Evolutionary conservation across 2,888 invertebrate species (phyloP).

Genomic region (Diadromus collaris): DNA sequence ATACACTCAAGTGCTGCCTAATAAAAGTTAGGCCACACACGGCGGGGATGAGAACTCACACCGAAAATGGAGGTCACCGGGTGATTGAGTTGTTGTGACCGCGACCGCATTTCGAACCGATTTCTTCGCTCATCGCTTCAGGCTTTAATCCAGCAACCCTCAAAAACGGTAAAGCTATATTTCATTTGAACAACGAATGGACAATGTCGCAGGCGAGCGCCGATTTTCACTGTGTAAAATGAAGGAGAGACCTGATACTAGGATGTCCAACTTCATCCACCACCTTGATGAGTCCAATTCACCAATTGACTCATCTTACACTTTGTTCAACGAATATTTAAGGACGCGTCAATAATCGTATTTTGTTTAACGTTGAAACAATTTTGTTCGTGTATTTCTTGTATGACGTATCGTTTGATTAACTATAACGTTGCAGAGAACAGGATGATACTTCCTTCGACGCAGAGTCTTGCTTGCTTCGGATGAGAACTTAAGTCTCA

Average conservation of each 20-base stretch:
- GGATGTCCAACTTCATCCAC: slow-evolving; percentile 30
- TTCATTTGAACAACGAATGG: slow-evolving; percentile 22
- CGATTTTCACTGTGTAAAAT: slow-evolving; percentile 63
- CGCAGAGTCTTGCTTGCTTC: background rate
- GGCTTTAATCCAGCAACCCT: slow-evolving; percentile 42
- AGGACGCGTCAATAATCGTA: background rate
- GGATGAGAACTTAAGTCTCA: background rate
- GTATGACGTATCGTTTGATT: background rate
- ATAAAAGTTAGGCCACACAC: slow-evolving; percentile 61
- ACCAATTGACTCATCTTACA: slow-evolving; percentile 3
- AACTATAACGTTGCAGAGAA: background rate
- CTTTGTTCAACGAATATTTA: background rate
- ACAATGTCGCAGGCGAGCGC: slow-evolving; percentile 20
- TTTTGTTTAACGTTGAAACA: background rate
- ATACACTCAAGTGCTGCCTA: slow-evolving; percentile 51
- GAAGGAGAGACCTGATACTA: slow-evolving; percentile 70
- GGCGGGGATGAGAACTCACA: slow-evolving; percentile 69
- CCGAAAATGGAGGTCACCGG: slow-evolving; percentile 71
- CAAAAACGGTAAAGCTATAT: slow-evolving; percentile 58
- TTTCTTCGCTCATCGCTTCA: slow-evolving; percentile 50
- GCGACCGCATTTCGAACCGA: slow-evolving; percentile 60
- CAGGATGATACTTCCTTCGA: background rate
- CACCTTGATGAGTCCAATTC: slow-evolving; percentile 13
- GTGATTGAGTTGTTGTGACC: slow-evolving; percentile 59
- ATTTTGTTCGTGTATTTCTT: background rate